Evolutionary conservation across 2,797 vertebrate genomes (phyloP).

Genomic region (Valencia hispanica): DNA sequence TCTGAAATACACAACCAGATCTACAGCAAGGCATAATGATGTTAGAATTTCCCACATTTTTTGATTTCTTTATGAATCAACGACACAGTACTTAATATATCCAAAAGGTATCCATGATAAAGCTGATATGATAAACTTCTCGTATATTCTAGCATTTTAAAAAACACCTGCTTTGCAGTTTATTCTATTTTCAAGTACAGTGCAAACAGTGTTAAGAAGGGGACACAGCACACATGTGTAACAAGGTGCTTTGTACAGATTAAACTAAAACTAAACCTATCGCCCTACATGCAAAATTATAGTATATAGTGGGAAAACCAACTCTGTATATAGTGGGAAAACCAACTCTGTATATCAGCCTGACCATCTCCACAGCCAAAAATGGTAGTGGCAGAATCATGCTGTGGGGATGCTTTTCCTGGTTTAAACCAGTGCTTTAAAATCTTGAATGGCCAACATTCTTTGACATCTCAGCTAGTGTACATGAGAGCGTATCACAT

Average conservation of each 20-base stretch:
- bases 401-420: too few species aligned
- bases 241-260: too few species aligned
- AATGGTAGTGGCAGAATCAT: not conserved
- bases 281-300: not conserved
- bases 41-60: not conserved
- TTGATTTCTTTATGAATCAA: not conserved
- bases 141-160: not conserved
- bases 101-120: not conserved
- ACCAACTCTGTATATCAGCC: not conserved
- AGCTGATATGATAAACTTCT: not conserved
- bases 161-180: not conserved
- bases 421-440: not conserved
- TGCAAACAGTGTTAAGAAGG: not conserved
- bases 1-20: not conserved
- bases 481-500: slow-evolving; percentile 16
- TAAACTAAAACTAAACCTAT: not conserved
- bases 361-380: not conserved
- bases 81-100: not conserved
- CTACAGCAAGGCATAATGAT: too few species aligned
- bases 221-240: not conserved
- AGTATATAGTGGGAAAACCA: too few species aligned
- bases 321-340: not conserved
- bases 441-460: not conserved
- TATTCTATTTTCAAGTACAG: not conserved
- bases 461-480: slow-evolving; percentile 39